phyloP scores from a whole-genome alignment of 2,113 vertebrate species.

The Alces alces region DNA sequence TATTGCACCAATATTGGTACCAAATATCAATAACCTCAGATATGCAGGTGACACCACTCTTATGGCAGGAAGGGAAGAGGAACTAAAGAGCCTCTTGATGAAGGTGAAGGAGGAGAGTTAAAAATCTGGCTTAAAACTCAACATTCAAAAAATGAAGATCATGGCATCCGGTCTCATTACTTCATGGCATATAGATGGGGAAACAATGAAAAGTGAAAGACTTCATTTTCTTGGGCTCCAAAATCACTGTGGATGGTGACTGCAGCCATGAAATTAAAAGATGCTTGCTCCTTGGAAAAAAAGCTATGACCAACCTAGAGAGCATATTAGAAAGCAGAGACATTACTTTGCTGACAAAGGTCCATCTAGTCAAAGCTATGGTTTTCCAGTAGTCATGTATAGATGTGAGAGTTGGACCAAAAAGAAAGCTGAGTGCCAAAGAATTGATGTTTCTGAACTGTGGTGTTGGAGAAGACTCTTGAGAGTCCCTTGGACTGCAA shows the following conservation, averaged over 20 bases:
- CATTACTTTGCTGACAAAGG: not conserved
- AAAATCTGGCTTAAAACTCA: not conserved
- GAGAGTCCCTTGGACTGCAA: not conserved
- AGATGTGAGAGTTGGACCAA: not conserved
- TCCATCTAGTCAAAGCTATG: not conserved
- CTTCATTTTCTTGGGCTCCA: not conserved
- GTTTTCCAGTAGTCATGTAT: not conserved
- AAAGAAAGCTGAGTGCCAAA: not conserved
- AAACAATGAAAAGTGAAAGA: not conserved
- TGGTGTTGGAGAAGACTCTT: not conserved
- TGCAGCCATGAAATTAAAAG: not conserved
- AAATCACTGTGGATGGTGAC: not conserved
- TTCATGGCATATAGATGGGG: not conserved
- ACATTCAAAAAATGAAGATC: not conserved
- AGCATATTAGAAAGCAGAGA: not conserved
- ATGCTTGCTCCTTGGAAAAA: not conserved
- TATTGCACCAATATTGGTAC: too few species aligned
- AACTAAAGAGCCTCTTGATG: not conserved
- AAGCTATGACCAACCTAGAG: not conserved
- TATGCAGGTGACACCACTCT: not conserved
- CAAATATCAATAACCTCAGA: not conserved
- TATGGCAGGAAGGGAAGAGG: not conserved
- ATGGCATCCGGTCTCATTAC: not conserved
- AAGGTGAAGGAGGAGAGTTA: not conserved
- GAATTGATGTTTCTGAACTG: not conserved